These are phyloP conservation scores for Pomacea maculata DNA, from an alignment of 1,140 invertebrate genomes.

Conservation along the genomic window DNA sequence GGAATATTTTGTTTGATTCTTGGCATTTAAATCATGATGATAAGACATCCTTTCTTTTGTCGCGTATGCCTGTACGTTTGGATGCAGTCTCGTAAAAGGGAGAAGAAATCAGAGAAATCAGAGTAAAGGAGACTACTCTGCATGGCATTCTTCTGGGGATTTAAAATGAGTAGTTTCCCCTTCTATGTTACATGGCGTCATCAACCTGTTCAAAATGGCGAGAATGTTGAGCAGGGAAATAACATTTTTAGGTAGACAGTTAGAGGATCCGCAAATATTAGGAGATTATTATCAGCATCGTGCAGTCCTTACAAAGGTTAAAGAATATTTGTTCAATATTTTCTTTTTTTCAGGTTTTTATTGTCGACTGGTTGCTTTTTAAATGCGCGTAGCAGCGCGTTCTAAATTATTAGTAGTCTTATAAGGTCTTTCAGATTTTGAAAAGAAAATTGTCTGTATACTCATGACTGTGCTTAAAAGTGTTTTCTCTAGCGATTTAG, in stretches of 20 bases:
- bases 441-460: neutral
- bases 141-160: neutral
- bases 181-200: neutral
- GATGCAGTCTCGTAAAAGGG: no score
- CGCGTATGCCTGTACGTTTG: no score
- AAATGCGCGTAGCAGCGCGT: no score
- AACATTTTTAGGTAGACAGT: constrained; percentile 5
- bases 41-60: no score
- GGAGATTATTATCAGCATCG: constrained; percentile 9
- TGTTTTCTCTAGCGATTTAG: neutral
- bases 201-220: constrained; percentile 8
- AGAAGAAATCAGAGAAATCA: no score
- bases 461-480: neutral
- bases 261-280: constrained; percentile 1
- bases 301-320: constrained; percentile 1
- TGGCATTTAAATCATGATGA: no score
- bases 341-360: no score
- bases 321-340: neutral
- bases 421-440: neutral
- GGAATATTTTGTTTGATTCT: no score
- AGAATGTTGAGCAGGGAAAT: neutral
- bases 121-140: neutral
- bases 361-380: no score
- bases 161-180: neutral
- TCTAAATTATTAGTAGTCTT: no score